Conservation (phyloP, 2,113 vertebrate species). For the Zosterops lateralis region DNA sequence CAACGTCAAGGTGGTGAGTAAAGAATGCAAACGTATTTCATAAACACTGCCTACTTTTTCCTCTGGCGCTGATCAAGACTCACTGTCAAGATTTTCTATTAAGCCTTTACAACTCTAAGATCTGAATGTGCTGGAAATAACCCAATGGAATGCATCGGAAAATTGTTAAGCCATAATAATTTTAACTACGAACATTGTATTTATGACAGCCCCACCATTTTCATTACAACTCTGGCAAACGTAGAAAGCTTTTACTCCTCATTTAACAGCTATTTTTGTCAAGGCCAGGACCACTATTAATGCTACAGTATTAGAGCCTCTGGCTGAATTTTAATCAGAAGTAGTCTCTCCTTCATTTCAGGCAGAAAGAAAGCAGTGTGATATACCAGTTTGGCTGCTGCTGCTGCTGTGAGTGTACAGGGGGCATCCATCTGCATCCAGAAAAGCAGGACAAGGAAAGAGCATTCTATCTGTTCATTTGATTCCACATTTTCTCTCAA, state of each 20-base stretch:
- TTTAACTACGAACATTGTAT: constrained; percentile 22
- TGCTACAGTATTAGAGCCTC: not conserved
- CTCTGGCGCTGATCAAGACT: not conserved
- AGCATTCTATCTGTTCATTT: not conserved
- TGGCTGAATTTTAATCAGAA: constrained; percentile 47
- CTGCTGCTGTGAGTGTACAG: not conserved
- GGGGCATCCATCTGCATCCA: not conserved
- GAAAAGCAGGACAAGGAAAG: not conserved
- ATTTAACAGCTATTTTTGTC: constrained; percentile 63
- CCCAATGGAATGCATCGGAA: constrained; percentile 14
- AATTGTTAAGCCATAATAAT: constrained; percentile 60
- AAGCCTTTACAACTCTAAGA: constrained; percentile 23
- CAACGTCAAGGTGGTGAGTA: not conserved
- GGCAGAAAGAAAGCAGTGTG: not conserved
- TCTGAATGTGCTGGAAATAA: constrained; percentile 31
- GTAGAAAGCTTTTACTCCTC: constrained; percentile 45
- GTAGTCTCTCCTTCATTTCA: not conserved
- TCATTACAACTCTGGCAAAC: constrained; percentile 60
- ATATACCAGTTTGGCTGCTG: not conserved
- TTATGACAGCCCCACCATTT: constrained; percentile 50
- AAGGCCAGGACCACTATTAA: constrained; percentile 21
- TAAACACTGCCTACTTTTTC: not conserved
- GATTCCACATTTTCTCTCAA: not conserved
- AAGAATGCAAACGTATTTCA: not conserved
- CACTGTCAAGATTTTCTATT: constrained; percentile 12